A percentile compares a stretch with the other conserved stretches of the same genome.
Conservation (phyloP, 2,888 invertebrate species). For the Synanthedon tipuliformis region DNA sequence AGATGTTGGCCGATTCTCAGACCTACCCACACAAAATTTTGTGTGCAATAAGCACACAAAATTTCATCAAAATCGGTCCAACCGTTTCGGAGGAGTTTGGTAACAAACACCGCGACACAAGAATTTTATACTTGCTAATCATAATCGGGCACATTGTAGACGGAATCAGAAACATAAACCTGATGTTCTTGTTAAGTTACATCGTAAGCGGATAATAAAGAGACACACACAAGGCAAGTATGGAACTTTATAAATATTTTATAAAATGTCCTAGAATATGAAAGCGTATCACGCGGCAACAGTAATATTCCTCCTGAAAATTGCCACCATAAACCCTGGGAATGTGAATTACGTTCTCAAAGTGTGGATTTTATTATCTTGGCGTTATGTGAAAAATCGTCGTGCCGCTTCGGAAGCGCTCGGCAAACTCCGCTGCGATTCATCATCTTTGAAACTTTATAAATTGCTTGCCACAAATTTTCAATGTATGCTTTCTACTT, state of each 20-base stretch:
- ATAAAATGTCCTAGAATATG: conserved; percentile 56
- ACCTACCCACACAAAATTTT: too few species aligned
- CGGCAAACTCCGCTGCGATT: conserved; percentile 8
- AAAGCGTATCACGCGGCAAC: conserved; percentile 46
- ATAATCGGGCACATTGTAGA: too few species aligned
- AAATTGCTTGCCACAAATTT: conserved; percentile 55
- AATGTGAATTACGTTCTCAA: conserved; percentile 55
- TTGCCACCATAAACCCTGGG: conserved; percentile 54
- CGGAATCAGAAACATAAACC: too few species aligned
- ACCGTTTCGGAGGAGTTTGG: too few species aligned
- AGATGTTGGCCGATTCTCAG: too few species aligned
- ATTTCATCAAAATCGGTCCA: too few species aligned
- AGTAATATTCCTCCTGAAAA: conserved; percentile 54
- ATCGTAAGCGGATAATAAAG: conserved; percentile 22
- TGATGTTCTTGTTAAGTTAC: neutral
- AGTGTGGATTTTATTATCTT: conserved; percentile 62
- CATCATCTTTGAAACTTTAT: conserved; percentile 64
- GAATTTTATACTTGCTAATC: too few species aligned
- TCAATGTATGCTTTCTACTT: conserved; percentile 20
- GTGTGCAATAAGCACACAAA: too few species aligned
- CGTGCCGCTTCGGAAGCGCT: conserved; percentile 10
- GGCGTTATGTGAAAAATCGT: conserved; percentile 43
- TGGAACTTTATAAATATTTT: conserved; percentile 60
- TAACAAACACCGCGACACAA: too few species aligned
- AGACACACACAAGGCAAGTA: conserved; percentile 18